Percentiles rank a stretch among this genome's conserved stretches.
These are phyloP conservation scores for Drosophila paramelanica DNA, from an alignment of 2,888 invertebrate genomes.

Conservation along the genomic window DNA sequence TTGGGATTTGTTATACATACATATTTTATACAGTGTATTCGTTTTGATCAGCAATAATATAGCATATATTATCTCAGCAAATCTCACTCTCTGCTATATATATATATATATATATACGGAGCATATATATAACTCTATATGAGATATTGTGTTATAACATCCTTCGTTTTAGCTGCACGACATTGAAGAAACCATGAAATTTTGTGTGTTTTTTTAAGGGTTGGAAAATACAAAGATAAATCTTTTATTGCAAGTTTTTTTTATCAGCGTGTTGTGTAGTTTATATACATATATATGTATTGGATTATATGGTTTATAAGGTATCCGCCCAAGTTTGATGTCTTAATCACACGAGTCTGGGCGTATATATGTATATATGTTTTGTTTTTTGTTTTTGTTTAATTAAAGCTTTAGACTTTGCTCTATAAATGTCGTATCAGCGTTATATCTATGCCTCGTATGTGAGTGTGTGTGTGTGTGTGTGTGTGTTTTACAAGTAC, in stretches of 20 bases:
- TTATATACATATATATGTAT: conserved; percentile 17
- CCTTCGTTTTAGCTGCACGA: conserved; percentile 56
- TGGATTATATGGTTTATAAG: conserved; percentile 19
- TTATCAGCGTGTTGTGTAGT: conserved; percentile 22
- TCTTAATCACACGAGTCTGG: conserved; percentile 37
- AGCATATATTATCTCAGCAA: conserved; percentile 11
- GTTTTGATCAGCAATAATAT: conserved; percentile 12
- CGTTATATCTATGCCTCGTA: conserved; percentile 8
- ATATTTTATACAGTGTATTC: conserved; percentile 10
- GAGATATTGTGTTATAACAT: conserved; percentile 40
- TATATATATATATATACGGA: conserved; percentile 19
- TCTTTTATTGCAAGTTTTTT: conserved; percentile 32
- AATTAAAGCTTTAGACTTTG: conserved; percentile 66
- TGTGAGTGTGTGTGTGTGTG: background rate
- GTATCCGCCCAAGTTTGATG: conserved; percentile 29
- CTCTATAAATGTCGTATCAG: conserved; percentile 45
- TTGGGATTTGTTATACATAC: conserved; percentile 21
- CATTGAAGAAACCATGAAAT: conserved; percentile 77
- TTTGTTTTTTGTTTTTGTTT: conserved; percentile 12
- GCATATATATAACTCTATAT: conserved; percentile 20
- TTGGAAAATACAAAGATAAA: conserved; percentile 47
- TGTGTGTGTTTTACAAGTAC: conserved; percentile 32
- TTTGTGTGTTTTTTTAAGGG: conserved; percentile 28
- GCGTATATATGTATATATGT: conserved; percentile 16
- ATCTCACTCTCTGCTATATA: conserved; percentile 41